Conservation (phyloP, 2,113 vertebrate species). For the Cygnus buccinator region DNA sequence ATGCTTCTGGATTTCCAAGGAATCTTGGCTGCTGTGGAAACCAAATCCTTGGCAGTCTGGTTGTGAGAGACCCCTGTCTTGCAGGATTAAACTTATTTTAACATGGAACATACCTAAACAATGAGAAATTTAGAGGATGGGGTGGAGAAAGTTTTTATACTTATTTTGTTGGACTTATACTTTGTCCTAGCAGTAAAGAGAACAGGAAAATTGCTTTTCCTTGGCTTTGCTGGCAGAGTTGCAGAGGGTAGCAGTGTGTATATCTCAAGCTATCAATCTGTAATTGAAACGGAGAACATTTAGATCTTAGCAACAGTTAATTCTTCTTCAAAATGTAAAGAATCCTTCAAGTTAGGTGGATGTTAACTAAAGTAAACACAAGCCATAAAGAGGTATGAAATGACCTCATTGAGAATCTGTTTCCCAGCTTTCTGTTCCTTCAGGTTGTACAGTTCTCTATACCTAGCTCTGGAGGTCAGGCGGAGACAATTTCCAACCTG, state of each 20-base stretch:
- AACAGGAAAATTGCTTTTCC: background rate
- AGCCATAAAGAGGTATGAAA: background rate
- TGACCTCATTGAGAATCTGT: background rate
- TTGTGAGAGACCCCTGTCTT: background rate
- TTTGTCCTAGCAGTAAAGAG: background rate
- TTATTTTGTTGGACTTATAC: background rate
- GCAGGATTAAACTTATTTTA: background rate
- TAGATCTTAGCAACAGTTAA: background rate
- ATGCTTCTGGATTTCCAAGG: background rate
- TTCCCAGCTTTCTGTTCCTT: background rate
- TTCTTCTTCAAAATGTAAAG: background rate
- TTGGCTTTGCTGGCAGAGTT: background rate
- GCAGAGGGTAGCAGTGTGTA: background rate
- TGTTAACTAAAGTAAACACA: background rate
- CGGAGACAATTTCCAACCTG: background rate
- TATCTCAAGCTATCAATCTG: background rate
- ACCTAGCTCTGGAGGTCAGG: background rate
- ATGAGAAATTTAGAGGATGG: background rate
- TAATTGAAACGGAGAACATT: background rate
- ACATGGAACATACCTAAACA: background rate
- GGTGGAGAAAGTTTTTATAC: background rate
- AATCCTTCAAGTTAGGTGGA: background rate
- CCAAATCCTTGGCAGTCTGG: background rate
- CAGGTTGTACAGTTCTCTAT: background rate
- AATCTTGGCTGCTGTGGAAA: background rate